Base-by-base conservation (phyloP, 1,140 invertebrate species). In the Zaprionus tsacasi region DNA sequence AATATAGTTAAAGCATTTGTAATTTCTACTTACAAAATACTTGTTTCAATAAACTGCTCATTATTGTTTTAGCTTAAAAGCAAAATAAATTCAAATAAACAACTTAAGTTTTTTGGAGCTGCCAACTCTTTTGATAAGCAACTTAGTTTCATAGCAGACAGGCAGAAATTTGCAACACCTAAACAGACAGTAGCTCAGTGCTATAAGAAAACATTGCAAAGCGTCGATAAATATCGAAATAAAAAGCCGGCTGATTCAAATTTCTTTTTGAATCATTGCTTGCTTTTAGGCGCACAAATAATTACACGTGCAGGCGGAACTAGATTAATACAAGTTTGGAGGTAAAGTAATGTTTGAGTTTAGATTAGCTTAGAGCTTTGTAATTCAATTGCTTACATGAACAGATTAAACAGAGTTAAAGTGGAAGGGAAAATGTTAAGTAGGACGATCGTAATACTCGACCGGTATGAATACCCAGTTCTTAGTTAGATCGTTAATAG, bases 401-500 rank as follows among this genome's bases (percentile, higher is more conserved):
- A 45, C 40, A 45, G 6, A 15, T 15, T 3, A 7, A 45, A 15
- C 40, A 15, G 40, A 45, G 40, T 45, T 45, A 15, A 45, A 45
- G 3, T 45, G 8, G 2, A 45, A 45, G 40, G 3, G 8, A 45
- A 3, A 8, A 45, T 10, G 7, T 60, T 65, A 75, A 70, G 48
- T 40, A 1, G 35, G 33, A n/a, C 71, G 78, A 13, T 88, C 83
- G 45, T 79, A 89, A 40, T 81, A 85, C 33, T 88, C 81, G 3
- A 85, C 38, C 1, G 91, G 91, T 45, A 92, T 82, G 43, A 92
- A 92, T 57, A 76, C 33, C 88, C 91, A 91, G 67, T 92, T 91
- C 52, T 90, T 91, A 48, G 90, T 72, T 61, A 91, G 57, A 54
- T 91, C 91, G 27, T 63, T 78, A 1, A 85, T 73, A 13, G 78